Percentiles rank a stretch among this genome's conserved stretches.
Conservation (phyloP, 2,888 invertebrate genomes). For the Fragum sueziense region DNA sequence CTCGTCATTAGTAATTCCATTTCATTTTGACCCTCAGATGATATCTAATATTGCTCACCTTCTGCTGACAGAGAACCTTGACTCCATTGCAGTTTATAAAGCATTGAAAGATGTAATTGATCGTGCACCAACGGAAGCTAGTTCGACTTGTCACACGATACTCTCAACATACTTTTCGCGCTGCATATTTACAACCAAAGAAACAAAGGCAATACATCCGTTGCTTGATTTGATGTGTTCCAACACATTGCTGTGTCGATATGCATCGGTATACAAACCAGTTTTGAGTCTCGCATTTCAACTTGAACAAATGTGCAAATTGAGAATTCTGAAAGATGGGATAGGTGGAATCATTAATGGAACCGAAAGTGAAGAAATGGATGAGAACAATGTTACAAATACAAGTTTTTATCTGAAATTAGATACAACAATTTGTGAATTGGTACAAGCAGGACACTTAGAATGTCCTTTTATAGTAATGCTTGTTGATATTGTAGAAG, state of each 20-base stretch:
- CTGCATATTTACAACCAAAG: constrained; percentile 31
- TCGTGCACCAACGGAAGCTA: neutral
- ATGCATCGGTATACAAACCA: constrained; percentile 17
- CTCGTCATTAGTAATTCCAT: constrained; percentile 12
- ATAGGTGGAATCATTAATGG: no score
- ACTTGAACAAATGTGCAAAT: neutral
- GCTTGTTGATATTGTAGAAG: constrained; percentile 33
- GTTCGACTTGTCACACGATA: constrained; percentile 9
- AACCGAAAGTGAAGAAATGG: neutral
- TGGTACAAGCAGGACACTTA: neutral
- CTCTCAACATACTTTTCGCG: constrained; percentile 35
- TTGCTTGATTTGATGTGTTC: constrained; percentile 7
- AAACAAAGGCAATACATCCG: constrained; percentile 13
- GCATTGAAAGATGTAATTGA: neutral
- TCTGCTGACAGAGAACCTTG: neutral
- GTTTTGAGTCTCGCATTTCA: constrained; percentile 23
- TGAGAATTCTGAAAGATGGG: neutral
- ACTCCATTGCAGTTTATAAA: constrained; percentile 6
- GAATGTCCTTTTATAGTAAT: constrained; percentile 28
- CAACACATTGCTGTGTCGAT: constrained; percentile 11
- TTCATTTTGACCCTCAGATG: neutral
- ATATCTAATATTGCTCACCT: neutral
- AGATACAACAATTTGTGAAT: neutral
- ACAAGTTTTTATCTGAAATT: neutral
- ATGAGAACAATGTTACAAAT: no score